phyloP scores from a whole-genome alignment of 2,113 vertebrate genomes.

The Urocolius indicus region DNA sequence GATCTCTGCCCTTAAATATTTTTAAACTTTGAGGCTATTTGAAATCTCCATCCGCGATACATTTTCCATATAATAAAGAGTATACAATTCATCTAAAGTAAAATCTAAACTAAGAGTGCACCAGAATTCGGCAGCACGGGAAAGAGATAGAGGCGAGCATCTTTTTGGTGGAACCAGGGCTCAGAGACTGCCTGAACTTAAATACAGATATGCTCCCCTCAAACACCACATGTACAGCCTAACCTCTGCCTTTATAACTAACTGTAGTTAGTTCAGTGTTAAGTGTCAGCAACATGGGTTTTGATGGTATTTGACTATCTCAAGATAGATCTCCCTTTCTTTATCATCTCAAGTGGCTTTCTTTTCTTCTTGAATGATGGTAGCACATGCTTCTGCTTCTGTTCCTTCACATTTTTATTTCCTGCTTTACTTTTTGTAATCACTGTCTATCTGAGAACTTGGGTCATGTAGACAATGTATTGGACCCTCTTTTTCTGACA shows the following conservation, averaged over 20 bases:
- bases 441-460: background rate
- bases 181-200: background rate
- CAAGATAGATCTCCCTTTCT: background rate
- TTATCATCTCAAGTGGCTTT: background rate
- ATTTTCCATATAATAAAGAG: background rate
- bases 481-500: background rate
- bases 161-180: background rate
- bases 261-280: background rate
- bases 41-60: background rate
- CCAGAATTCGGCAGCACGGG: background rate
- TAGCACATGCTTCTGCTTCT: background rate
- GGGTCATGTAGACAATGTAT: background rate
- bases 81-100: background rate
- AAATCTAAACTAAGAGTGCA: background rate
- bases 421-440: background rate
- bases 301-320: background rate
- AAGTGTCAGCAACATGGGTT: background rate
- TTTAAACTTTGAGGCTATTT: background rate
- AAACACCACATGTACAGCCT: accelerated
- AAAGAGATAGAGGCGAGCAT: accelerated
- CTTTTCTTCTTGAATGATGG: background rate
- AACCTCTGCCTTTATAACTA: background rate
- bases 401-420: background rate
- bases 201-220: background rate
- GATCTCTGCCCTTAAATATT: background rate